Conservation (phyloP, 2,797 vertebrate species). For the Onychomys arenicola region DNA sequence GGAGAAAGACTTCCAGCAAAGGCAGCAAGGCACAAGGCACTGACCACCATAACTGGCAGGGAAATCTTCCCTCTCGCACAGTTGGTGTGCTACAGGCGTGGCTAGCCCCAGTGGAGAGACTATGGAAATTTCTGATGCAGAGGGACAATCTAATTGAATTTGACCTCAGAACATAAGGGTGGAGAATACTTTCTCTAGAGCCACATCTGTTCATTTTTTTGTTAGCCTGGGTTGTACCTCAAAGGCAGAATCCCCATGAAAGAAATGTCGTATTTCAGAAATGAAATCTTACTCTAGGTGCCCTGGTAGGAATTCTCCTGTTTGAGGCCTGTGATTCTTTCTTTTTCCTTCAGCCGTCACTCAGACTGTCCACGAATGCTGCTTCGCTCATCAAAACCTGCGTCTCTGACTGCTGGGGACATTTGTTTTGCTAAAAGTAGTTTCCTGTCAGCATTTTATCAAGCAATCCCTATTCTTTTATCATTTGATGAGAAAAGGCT, state of each 20-base stretch:
- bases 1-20: not conserved
- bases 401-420: not conserved
- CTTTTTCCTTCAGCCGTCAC: conserved; percentile 57
- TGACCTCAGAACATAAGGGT: not conserved
- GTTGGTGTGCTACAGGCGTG: not conserved
- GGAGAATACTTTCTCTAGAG: not conserved
- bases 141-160: not conserved
- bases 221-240: conserved; percentile 20
- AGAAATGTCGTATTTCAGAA: conserved; percentile 55
- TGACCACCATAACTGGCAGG: not conserved
- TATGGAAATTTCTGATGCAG: not conserved
- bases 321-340: conserved; percentile 8
- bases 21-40: not conserved
- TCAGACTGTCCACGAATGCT: not conserved
- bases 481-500: conserved; percentile 50
- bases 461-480: conserved; percentile 53
- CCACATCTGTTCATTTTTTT: not conserved
- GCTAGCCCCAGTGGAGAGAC: not conserved
- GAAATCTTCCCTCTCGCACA: not conserved
- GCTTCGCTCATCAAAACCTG: conserved; percentile 63
- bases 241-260: conserved; percentile 37
- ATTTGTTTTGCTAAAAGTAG: conserved; percentile 57
- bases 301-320: not conserved
- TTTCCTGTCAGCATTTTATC: conserved; percentile 60
- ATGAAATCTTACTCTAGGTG: conserved; percentile 29